phyloP scores from a whole-genome alignment of 2,888 invertebrate species.

The Corbicula japonica region DNA sequence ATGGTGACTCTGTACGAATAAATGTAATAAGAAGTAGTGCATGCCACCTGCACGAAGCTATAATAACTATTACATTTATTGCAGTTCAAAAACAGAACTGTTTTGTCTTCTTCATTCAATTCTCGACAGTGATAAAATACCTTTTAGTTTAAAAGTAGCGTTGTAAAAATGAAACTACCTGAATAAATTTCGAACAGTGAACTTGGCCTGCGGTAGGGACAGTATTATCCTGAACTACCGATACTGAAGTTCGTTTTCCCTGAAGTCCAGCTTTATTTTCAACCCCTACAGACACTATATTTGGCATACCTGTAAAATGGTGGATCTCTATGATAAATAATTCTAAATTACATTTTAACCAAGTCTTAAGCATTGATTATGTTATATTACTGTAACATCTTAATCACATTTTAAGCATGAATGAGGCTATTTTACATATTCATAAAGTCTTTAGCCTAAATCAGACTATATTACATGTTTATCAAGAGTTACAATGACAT shows the following conservation, averaged over 20 bases:
- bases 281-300: slow-evolving; percentile 42
- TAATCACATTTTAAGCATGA: background rate
- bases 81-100: background rate
- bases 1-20: slow-evolving; percentile 35
- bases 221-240: slow-evolving; percentile 48
- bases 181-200: slow-evolving; percentile 42
- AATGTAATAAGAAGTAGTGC: background rate
- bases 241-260: slow-evolving; percentile 4
- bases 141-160: background rate
- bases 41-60: background rate
- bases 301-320: slow-evolving; percentile 40
- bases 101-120: background rate
- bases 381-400: too few species aligned
- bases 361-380: too few species aligned
- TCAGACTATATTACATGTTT: background rate
- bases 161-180: slow-evolving; percentile 20
- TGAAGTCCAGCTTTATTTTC: slow-evolving; percentile 41
- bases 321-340: background rate
- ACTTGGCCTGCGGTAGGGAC: slow-evolving; percentile 40
- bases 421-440: background rate
- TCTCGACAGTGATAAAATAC: background rate
- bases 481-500: background rate
- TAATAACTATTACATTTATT: background rate
- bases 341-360: too few species aligned
- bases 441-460: background rate